Conservation (phyloP, 2,113 vertebrate species). For the Psilopogon haemacephalus region DNA sequence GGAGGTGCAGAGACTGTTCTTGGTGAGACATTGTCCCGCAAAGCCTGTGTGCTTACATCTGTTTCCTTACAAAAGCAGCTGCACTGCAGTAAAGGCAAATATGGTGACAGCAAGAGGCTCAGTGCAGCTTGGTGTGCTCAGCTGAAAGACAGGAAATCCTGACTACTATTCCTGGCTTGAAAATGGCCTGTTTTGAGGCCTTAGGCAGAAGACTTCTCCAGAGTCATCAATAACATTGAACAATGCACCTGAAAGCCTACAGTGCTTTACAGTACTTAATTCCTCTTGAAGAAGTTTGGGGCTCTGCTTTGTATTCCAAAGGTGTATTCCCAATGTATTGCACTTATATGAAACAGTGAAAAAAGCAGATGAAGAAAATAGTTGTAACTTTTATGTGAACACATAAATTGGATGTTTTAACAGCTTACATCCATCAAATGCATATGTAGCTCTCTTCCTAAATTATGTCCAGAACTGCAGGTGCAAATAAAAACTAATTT, state of each 20-base stretch:
- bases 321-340: not conserved
- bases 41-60: not conserved
- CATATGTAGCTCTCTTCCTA: not conserved
- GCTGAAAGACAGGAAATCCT: conserved; percentile 57
- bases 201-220: not conserved
- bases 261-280: not conserved
- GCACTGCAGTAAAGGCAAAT: not conserved
- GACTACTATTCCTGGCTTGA: conserved; percentile 16
- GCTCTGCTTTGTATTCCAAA: not conserved
- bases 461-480: not conserved
- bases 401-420: not conserved
- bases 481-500: not conserved
- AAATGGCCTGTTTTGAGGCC: not conserved
- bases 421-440: not conserved
- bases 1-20: not conserved
- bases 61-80: not conserved
- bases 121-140: not conserved
- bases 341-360: not conserved
- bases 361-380: not conserved
- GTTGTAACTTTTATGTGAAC: not conserved
- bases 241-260: not conserved
- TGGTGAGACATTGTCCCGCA: not conserved
- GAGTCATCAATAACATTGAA: not conserved
- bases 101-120: not conserved
- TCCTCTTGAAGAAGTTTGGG: not conserved